Evolutionary conservation across 2,888 invertebrate genomes (phyloP).

Genomic region (Apantesis nais): DNA sequence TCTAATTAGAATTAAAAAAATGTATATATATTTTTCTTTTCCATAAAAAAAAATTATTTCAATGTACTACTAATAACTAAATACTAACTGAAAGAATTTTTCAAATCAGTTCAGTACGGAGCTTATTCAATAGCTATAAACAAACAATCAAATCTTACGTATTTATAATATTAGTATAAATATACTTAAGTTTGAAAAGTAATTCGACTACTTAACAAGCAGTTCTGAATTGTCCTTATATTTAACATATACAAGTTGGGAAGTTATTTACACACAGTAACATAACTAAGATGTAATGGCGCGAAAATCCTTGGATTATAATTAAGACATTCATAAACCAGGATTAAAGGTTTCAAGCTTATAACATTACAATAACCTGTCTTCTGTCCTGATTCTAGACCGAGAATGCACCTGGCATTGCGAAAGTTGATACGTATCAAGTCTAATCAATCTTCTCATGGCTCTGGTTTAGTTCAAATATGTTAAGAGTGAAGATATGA

Average conservation of each 20-base stretch:
- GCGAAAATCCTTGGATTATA: constrained; percentile 9
- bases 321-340: background rate
- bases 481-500: background rate
- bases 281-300: background rate
- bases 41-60: too few relatives aligned
- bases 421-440: background rate
- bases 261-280: background rate
- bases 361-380: background rate
- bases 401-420: background rate
- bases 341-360: background rate
- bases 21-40: too few relatives aligned
- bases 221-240: background rate
- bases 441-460: background rate
- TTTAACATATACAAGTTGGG: background rate
- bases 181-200: too few relatives aligned
- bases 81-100: too few relatives aligned
- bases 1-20: too few relatives aligned
- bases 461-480: background rate
- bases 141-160: too few relatives aligned
- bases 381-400: background rate
- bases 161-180: too few relatives aligned
- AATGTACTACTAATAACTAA: too few relatives aligned
- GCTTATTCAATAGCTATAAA: too few relatives aligned
- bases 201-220: too few relatives aligned
- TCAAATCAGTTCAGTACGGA: too few relatives aligned